These are phyloP conservation scores for Semaprochilodus insignis DNA, from an alignment of 2,797 vertebrate genomes.

Conservation along the genomic window DNA sequence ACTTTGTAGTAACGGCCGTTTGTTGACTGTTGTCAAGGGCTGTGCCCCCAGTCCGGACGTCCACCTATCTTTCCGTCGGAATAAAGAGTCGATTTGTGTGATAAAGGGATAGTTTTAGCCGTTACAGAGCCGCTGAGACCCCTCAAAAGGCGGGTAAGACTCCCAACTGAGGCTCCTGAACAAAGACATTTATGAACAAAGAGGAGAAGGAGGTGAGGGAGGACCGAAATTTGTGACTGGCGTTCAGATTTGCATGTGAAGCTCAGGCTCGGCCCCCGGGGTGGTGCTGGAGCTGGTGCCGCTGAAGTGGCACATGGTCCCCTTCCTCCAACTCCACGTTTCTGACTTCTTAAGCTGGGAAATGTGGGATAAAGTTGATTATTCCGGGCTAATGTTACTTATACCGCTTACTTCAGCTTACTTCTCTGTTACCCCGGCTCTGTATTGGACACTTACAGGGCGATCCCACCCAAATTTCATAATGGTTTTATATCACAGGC, in stretches of 20 bases:
- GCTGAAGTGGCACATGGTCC: slow-evolving; percentile 19
- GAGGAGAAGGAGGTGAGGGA: slow-evolving; percentile 77
- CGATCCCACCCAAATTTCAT: no score
- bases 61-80: background rate
- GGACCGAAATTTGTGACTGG: slow-evolving; percentile 72
- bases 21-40: slow-evolving; percentile 39
- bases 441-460: no score
- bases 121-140: slow-evolving; percentile 58
- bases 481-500: no score
- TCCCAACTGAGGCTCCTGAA: slow-evolving; percentile 64
- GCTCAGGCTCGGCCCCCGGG: slow-evolving; percentile 63
- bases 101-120: slow-evolving; percentile 1
- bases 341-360: no score
- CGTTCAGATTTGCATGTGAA: slow-evolving; percentile 81
- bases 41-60: background rate
- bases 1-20: slow-evolving; percentile 13
- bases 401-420: no score
- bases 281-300: slow-evolving; percentile 24
- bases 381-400: no score
- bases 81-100: slow-evolving; percentile 9
- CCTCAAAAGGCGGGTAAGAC: slow-evolving; percentile 66
- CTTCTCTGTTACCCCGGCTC: no score
- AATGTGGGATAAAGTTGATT: no score
- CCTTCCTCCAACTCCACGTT: no score
- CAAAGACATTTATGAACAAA: slow-evolving; percentile 84